A percentile compares a stretch with the other conserved stretches of the same genome.
Evolutionary conservation across 92 coral and sea anemone genomes (phyloP).

Genomic region (Diadumene lineata): DNA sequence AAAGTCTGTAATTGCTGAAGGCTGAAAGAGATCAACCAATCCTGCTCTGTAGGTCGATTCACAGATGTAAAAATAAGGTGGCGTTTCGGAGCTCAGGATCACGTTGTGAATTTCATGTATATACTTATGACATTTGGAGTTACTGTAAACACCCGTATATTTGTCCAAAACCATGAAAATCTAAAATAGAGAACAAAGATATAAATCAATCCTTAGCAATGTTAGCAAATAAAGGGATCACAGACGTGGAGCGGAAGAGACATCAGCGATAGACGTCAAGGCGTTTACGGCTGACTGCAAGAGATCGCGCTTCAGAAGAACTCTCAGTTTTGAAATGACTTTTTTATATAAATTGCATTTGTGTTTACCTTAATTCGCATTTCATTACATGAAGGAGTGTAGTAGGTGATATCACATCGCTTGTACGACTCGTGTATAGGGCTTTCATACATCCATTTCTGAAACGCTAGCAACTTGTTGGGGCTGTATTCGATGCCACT

Average conservation of each 20-base stretch:
- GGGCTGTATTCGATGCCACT: background rate
- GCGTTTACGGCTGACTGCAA: no score
- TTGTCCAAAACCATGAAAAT: background rate
- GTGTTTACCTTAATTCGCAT: slow-evolving; percentile 14
- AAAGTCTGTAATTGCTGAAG: slow-evolving; percentile 4
- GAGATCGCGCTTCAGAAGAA: no score
- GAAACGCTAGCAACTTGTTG: background rate
- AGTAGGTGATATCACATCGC: slow-evolving; percentile 11
- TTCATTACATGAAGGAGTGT: slow-evolving; percentile 10
- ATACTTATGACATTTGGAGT: slow-evolving; percentile 8
- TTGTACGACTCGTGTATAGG: background rate
- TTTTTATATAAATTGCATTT: no score
- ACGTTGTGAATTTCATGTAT: slow-evolving; percentile 14
- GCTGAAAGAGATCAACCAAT: slow-evolving; percentile 18
- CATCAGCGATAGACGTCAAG: no score
- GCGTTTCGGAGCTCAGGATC: background rate
- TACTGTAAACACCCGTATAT: background rate
- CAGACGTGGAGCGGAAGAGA: no score
- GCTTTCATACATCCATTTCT: background rate
- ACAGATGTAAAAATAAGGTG: slow-evolving; percentile 12
- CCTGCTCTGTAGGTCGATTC: slow-evolving; percentile 8
- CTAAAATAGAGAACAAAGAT: background rate
- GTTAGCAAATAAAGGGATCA: no score
- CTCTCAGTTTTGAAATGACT: no score
- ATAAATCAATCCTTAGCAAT: no score